Conservation (phyloP, 37 sponge, comb jelly and placozoan species). For the Amphimedon queenslandica region DNA sequence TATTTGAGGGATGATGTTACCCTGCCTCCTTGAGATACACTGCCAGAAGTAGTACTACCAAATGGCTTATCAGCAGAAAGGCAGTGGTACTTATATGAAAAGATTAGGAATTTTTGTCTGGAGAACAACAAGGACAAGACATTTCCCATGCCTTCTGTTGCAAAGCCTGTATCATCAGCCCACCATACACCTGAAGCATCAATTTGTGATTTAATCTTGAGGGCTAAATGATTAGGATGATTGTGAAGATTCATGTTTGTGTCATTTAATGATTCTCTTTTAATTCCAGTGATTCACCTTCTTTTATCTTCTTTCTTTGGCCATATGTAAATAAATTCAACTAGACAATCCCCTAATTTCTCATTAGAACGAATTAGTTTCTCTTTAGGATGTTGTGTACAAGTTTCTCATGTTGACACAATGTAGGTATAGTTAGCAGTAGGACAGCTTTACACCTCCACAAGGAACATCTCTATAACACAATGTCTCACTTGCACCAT, state of each 20-base stretch:
- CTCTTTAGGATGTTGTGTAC: slow-evolving; percentile 8
- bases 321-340: slow-evolving; percentile 49
- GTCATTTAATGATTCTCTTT: slow-evolving; percentile 11
- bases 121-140: too few species aligned
- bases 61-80: too few species aligned
- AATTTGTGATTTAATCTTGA: too few species aligned
- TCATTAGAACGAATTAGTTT: neutral
- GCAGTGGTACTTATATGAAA: too few species aligned
- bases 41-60: too few species aligned
- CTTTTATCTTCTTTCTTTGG: slow-evolving; percentile 28
- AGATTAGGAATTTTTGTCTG: too few species aligned
- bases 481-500: slow-evolving; percentile 6
- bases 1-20: too few species aligned
- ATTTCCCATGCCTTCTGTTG: too few species aligned
- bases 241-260: slow-evolving; percentile 20
- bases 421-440: slow-evolving; percentile 10
- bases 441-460: slow-evolving; percentile 18
- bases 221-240: too few species aligned
- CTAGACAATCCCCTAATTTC: slow-evolving; percentile 26
- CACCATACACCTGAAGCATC: too few species aligned
- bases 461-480: slow-evolving; percentile 31
- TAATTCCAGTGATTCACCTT: slow-evolving; percentile 30
- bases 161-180: too few species aligned
- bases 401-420: slow-evolving; percentile 6
- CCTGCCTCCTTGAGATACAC: too few species aligned